Conservation (phyloP, 2,797 vertebrate species). For the Sphenodon punctatus region DNA sequence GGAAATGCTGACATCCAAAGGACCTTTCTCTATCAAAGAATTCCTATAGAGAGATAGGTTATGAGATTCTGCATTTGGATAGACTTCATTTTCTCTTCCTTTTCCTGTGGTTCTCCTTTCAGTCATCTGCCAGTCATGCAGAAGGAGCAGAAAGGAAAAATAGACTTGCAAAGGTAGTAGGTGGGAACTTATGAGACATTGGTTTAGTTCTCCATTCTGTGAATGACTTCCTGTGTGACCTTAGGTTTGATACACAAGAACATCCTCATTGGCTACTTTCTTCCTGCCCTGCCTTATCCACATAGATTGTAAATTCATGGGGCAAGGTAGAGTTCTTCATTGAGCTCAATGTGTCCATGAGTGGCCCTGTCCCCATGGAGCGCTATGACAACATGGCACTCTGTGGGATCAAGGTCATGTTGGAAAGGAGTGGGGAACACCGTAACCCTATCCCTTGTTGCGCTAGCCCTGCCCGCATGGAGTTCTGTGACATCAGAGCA, state of each 20-base stretch:
- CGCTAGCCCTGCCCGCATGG: too few species aligned
- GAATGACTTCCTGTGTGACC: neutral
- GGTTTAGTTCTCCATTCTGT: neutral
- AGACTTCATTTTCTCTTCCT: neutral
- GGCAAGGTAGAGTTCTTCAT: neutral
- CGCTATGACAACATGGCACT: too few species aligned
- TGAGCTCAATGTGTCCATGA: too few species aligned
- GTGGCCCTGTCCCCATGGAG: too few species aligned
- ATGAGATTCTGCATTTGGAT: constrained; percentile 22
- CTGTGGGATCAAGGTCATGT: too few species aligned
- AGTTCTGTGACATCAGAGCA: too few species aligned
- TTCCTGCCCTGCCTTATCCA: neutral
- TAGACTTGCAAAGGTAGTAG: neutral
- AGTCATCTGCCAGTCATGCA: neutral
- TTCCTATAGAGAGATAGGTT: constrained; percentile 27
- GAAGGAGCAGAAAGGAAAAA: neutral
- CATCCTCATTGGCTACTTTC: neutral
- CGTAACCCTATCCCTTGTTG: too few species aligned
- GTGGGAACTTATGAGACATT: neutral
- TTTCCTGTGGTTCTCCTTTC: constrained; percentile 3
- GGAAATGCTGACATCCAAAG: constrained; percentile 53
- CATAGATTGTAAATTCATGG: neutral
- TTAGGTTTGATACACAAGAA: neutral
- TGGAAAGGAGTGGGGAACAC: too few species aligned
- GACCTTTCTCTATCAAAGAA: constrained; percentile 44